phyloP scores from a whole-genome alignment of 2,888 invertebrate species.

The Stegana nigrithorax region DNA sequence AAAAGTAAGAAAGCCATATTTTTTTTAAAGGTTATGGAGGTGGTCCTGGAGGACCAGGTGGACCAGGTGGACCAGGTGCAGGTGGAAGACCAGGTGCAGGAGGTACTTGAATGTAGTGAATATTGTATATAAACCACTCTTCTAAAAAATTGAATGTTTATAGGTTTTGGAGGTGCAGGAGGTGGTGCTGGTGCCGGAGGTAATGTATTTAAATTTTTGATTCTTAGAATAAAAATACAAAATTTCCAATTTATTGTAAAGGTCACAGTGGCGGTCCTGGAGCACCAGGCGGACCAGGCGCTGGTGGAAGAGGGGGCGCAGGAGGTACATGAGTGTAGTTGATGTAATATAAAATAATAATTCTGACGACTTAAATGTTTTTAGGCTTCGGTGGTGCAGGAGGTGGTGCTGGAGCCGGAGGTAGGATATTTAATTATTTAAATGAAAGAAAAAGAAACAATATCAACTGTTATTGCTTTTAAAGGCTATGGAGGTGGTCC shows the following conservation, averaged over 20 bases:
- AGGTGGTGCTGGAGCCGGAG: slow-evolving; percentile 19
- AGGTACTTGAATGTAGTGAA: slow-evolving; percentile 36
- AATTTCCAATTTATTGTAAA: too few relatives aligned
- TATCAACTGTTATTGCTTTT: too few relatives aligned
- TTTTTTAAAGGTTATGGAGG: slow-evolving; percentile 37
- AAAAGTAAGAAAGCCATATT: too few relatives aligned
- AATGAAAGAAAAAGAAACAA: too few relatives aligned
- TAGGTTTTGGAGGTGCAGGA: slow-evolving; percentile 26
- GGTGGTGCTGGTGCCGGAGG: slow-evolving; percentile 11
- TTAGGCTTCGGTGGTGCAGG: slow-evolving; percentile 21
- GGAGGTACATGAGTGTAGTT: slow-evolving; percentile 14
- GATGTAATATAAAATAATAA: too few relatives aligned
- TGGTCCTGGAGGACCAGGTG: slow-evolving; percentile 45
- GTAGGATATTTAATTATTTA: too few relatives aligned
- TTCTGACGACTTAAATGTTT: too few relatives aligned
- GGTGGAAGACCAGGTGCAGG: slow-evolving; percentile 25
- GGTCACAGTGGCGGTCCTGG: slow-evolving; percentile 15
- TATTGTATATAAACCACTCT: too few relatives aligned
- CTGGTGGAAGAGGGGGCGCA: neutral
- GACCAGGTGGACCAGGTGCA: slow-evolving; percentile 11
- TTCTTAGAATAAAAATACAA: too few relatives aligned
- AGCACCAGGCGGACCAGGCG: slow-evolving; percentile 8
- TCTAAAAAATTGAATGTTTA: too few relatives aligned
- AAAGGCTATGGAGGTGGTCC: slow-evolving; percentile 25
- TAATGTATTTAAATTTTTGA: too few relatives aligned